These are phyloP conservation scores for Aegithalos caudatus DNA, from an alignment of 2,113 vertebrate genomes.

Conservation along the genomic window DNA sequence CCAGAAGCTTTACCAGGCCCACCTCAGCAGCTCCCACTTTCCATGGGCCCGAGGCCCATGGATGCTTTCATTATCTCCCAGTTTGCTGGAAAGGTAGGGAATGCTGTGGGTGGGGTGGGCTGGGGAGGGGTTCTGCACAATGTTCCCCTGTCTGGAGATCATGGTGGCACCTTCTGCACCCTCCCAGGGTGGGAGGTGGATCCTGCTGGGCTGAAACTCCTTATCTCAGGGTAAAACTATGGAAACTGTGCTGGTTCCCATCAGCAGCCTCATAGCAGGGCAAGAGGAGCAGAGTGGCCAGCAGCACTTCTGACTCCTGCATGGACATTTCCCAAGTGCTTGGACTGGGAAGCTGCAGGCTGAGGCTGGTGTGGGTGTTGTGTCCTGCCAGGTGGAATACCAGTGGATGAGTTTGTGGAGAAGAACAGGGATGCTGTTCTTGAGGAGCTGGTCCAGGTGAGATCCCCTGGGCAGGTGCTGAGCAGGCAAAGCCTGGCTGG, in stretches of 20 bases:
- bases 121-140: not conserved
- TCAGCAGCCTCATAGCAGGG: not conserved
- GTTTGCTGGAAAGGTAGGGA: slow-evolving; percentile 76
- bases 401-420: slow-evolving; percentile 78
- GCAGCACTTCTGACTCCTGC: not conserved
- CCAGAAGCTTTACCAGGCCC: slow-evolving; percentile 75
- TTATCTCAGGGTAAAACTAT: not conserved
- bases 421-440: slow-evolving; percentile 79
- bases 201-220: not conserved
- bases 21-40: slow-evolving; percentile 72
- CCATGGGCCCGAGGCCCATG: slow-evolving; percentile 72
- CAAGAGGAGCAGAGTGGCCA: not conserved
- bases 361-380: not conserved
- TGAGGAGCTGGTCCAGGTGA: slow-evolving; percentile 81
- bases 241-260: not conserved
- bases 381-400: slow-evolving; percentile 73
- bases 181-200: not conserved
- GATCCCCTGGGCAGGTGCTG: not conserved
- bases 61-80: slow-evolving; percentile 76
- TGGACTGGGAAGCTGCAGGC: not conserved
- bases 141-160: not conserved
- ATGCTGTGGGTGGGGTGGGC: not conserved
- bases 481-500: not conserved
- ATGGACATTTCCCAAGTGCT: not conserved
- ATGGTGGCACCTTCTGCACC: not conserved